phyloP scores from a whole-genome alignment of 2,888 invertebrate species.

The Agrochola lychnidis region DNA sequence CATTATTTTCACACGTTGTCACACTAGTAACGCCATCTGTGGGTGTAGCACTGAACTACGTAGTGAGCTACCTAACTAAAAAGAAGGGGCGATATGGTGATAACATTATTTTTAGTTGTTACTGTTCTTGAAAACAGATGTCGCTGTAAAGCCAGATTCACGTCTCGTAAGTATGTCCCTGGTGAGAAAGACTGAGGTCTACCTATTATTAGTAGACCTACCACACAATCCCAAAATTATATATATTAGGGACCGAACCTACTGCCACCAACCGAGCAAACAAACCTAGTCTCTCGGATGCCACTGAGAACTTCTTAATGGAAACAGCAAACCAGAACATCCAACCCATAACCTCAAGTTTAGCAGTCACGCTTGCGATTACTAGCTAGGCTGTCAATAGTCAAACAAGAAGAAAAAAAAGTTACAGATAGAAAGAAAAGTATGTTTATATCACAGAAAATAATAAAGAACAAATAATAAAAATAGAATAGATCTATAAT shows the following conservation, averaged over 20 bases:
- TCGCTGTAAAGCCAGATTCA: not conserved
- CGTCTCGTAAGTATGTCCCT: no score
- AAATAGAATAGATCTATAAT: not conserved
- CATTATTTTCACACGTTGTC: conserved; percentile 40
- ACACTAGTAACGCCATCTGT: conserved; percentile 54
- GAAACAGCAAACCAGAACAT: not conserved
- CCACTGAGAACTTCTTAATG: not conserved
- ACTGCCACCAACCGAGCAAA: not conserved
- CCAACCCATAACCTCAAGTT: not conserved
- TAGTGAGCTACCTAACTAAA: not conserved
- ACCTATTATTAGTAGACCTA: not conserved
- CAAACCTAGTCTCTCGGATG: not conserved
- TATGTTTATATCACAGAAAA: not conserved
- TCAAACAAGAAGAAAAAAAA: not conserved
- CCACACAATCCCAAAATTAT: not conserved
- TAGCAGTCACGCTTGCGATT: not conserved
- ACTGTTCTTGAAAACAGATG: conserved; percentile 26
- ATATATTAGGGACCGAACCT: not conserved
- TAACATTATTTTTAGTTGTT: not conserved
- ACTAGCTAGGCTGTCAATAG: not conserved
- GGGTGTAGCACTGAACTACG: not conserved
- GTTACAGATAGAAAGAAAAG: not conserved
- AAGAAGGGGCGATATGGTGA: no score
- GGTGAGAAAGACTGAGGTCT: no score
- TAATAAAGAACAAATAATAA: not conserved